phyloP scores from a whole-genome alignment of 1,140 invertebrate genomes.

The Meteorus sp. region DNA sequence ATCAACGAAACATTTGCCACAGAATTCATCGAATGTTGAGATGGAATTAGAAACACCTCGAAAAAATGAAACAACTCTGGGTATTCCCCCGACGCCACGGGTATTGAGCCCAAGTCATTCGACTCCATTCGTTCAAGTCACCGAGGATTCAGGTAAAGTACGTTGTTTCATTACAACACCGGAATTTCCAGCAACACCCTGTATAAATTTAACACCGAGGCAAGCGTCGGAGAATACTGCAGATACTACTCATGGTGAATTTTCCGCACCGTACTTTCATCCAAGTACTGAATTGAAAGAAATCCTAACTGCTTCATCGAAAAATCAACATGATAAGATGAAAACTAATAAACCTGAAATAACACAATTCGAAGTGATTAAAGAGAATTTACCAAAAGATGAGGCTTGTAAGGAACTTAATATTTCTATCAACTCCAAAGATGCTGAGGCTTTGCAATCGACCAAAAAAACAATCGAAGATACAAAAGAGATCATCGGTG shows the following conservation, averaged over 20 bases:
- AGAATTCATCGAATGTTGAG: conserved; percentile 33
- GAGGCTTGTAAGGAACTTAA: conserved; percentile 46
- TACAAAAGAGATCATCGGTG: not conserved
- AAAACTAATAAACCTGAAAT: conserved; percentile 36
- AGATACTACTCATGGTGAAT: conserved; percentile 30
- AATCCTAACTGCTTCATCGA: too few relatives aligned
- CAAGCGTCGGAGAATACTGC: conserved; percentile 31
- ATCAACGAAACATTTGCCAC: not conserved
- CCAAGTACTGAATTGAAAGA: conserved; percentile 31
- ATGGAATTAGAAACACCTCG: conserved; percentile 43
- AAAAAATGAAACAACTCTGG: conserved; percentile 38
- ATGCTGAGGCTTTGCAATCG: conserved; percentile 7
- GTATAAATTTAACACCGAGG: conserved; percentile 46
- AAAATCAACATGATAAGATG: not conserved
- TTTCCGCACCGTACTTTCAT: conserved; percentile 46
- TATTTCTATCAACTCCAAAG: conserved; percentile 35
- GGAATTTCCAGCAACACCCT: conserved; percentile 51
- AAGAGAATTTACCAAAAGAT: conserved; percentile 49
- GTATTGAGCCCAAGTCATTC: conserved; percentile 44
- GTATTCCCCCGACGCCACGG: conserved; percentile 51
- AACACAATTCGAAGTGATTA: conserved; percentile 54
- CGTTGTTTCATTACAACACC: conserved; percentile 47
- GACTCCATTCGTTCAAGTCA: conserved; percentile 34
- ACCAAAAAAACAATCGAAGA: not conserved
- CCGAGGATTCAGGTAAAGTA: conserved; percentile 41